These are phyloP conservation scores for Pogonus chalceus DNA, from an alignment of 1,140 invertebrate species.

Conservation along the genomic window DNA sequence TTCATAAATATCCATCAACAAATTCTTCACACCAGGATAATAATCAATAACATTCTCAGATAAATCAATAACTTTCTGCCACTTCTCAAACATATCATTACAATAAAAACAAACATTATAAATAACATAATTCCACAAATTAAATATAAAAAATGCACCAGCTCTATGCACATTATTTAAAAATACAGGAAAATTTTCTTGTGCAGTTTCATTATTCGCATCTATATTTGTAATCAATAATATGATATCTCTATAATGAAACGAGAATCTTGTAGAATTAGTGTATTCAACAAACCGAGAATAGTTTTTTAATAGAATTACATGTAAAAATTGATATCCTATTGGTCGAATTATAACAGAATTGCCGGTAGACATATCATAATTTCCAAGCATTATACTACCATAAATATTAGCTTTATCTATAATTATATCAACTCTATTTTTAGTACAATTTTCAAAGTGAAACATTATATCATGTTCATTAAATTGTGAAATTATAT, in stretches of 20 bases:
- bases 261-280: neutral
- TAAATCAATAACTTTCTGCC: neutral
- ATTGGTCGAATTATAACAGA: neutral
- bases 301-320: neutral
- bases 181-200: neutral
- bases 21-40: no score
- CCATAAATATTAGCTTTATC: neutral
- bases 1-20: neutral
- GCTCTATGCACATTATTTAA: neutral
- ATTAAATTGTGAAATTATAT: neutral
- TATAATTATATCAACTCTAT: no score
- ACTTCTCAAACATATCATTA: neutral
- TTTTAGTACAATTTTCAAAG: neutral
- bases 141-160: neutral
- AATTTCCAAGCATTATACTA: neutral
- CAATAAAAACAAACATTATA: conserved; percentile 1
- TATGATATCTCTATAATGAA: neutral
- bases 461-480: neutral
- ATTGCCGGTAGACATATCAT: neutral
- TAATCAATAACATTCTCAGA: no score
- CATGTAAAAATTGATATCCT: neutral
- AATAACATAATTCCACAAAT: neutral
- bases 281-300: neutral
- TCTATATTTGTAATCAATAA: neutral
- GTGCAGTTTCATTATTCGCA: neutral